Base-by-base conservation (phyloP, 2,888 invertebrate genomes). In the Hirtodrosophila alboralis region DNA sequence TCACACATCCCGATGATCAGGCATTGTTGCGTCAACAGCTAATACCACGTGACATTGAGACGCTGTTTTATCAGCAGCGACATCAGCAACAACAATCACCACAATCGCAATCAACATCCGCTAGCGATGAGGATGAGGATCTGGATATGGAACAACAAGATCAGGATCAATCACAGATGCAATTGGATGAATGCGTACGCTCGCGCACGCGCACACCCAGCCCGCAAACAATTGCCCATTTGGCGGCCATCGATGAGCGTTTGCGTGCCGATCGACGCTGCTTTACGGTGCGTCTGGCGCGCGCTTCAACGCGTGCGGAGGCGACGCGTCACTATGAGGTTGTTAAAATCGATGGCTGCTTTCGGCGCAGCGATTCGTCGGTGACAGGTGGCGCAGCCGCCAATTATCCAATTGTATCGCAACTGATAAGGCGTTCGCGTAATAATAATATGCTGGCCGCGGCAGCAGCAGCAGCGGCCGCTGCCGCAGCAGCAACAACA, bases 1-100 rank as follows among this genome's bases (percentile, higher is more conserved):
- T 96, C 90, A 93, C 96, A 21, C 95, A 96, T 90, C 92, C 93
- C 27, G 93, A 94, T 81, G 95, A 98, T 90, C 95, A 95, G 80
- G 94, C 94, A 27, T 92, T 93, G 67, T 91, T 97, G 45, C 92
- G 92, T 21, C 92, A 93, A 34, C 94, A 94, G 75, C 91, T 96
- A 47, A 92, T 92, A 89, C 93, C 93, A 1, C 90, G 88, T 51
- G 90, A 90, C 75, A 85, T 91, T 48, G 90, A 91, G 62, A 84
- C 90, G 61, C 70, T 91, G 60, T 87, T 90, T 88, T 71, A 74
- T 57, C 75, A 76, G 37, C 80, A 84, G 27, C 68, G 37, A 5
- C 54, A 45, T 3, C 49, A 63, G 1, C 52, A 38, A 26, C 58
- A 61, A 2, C 43, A 47, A 3, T n/a, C 58, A 34, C 48, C 61